Evolutionary conservation across 2,888 invertebrate genomes (phyloP).

Genomic region (Mimas tiliae): DNA sequence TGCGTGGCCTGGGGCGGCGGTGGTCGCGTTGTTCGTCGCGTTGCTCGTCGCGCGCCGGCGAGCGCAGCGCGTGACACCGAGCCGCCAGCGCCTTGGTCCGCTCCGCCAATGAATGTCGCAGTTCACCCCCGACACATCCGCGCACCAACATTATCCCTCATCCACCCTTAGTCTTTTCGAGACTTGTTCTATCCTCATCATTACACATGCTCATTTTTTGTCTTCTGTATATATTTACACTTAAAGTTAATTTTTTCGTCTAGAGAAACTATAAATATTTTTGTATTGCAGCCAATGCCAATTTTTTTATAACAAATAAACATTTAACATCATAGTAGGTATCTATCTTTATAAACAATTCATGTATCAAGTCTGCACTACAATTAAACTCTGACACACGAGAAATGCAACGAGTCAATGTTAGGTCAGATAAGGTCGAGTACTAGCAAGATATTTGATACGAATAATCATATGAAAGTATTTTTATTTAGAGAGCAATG

Average conservation of each 20-base stretch:
- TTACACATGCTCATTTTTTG: slow-evolving; percentile 33
- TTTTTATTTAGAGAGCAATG: neutral
- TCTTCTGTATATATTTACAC: neutral
- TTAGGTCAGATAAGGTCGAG: slow-evolving; percentile 62
- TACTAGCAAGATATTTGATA: slow-evolving; percentile 17
- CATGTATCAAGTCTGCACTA: neutral
- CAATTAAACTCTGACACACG: neutral
- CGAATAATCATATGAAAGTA: slow-evolving; percentile 5
- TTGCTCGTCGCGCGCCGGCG: slow-evolving; percentile 60
- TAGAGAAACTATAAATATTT: neutral
- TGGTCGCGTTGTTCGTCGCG: slow-evolving; percentile 58
- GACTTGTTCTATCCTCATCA: slow-evolving; percentile 42
- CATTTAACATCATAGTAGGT: no score
- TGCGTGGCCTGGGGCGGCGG: slow-evolving; percentile 75
- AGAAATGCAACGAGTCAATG: slow-evolving; percentile 46
- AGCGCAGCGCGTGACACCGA: slow-evolving; percentile 76
- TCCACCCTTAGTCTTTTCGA: slow-evolving; percentile 56
- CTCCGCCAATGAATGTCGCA: slow-evolving; percentile 79
- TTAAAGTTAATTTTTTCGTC: slow-evolving; percentile 9
- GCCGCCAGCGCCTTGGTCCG: slow-evolving; percentile 81
- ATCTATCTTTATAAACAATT: neutral
- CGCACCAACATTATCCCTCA: slow-evolving; percentile 75
- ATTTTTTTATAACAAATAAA: slow-evolving; percentile 30
- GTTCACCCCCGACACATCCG: slow-evolving; percentile 75
- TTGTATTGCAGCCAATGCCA: slow-evolving; percentile 49